Conservation (phyloP, 2,888 invertebrate species). For the Trichogramma dendrolimi region DNA sequence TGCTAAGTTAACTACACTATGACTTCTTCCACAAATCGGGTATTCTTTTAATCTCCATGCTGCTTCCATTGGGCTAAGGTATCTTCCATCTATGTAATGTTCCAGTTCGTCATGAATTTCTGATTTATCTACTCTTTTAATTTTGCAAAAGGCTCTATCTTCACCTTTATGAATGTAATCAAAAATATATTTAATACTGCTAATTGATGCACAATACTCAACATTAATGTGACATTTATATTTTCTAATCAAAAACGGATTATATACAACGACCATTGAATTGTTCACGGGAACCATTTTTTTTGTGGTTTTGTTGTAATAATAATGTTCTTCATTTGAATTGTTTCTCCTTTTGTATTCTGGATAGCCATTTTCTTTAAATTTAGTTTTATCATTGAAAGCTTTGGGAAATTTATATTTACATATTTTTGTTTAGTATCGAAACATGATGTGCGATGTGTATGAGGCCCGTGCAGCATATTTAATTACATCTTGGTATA, state of each 20-base stretch:
- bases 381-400: no score
- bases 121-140: not conserved
- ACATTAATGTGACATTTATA: constrained; percentile 29
- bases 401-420: no score
- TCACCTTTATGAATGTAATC: constrained; percentile 25
- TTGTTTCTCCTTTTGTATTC: no score
- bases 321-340: no score
- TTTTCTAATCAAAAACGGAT: constrained; percentile 20
- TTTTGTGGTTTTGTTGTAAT: no score
- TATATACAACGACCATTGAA: constrained; percentile 26
- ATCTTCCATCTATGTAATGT: constrained; percentile 19
- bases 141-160: constrained; percentile 13
- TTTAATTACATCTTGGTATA: no score
- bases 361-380: no score
- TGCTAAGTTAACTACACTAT: constrained; percentile 23
- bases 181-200: constrained; percentile 26
- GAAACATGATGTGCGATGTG: no score
- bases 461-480: no score
- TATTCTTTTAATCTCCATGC: constrained; percentile 29
- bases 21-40: constrained; percentile 24
- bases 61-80: constrained; percentile 27
- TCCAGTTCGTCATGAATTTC: not conserved
- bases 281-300: no score
- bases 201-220: constrained; percentile 27
- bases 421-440: no score